Conservation (phyloP, 2,888 invertebrate species). For the Epinotia ramella region DNA sequence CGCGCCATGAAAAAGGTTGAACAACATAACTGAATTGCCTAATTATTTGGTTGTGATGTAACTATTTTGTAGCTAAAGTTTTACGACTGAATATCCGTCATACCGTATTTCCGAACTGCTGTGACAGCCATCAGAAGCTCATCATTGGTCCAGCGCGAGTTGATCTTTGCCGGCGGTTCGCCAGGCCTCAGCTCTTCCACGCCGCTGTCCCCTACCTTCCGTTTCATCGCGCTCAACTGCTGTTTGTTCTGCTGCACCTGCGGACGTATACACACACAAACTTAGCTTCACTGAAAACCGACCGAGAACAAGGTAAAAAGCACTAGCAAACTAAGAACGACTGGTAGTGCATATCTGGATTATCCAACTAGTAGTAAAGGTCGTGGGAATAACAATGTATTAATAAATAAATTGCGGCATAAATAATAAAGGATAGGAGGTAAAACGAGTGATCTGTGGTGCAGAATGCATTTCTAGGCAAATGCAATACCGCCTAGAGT, state of each 20-base stretch:
- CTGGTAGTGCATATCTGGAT: constrained; percentile 79
- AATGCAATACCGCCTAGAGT: constrained; percentile 52
- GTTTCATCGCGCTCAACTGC: constrained; percentile 93
- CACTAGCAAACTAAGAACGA: constrained; percentile 46
- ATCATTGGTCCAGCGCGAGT: constrained; percentile 96
- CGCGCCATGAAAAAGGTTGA: no score
- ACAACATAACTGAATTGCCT: no score
- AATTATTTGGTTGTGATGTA: no score
- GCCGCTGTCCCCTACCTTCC: constrained; percentile 87
- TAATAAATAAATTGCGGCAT: constrained; percentile 55
- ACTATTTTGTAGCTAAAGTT: neutral
- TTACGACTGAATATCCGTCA: neutral
- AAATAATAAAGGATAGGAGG: constrained; percentile 50
- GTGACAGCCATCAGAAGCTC: constrained; percentile 96
- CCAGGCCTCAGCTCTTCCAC: constrained; percentile 87
- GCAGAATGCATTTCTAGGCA: constrained; percentile 76
- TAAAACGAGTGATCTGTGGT: constrained; percentile 53
- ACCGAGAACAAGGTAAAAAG: constrained; percentile 28
- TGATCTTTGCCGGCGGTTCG: constrained; percentile 89
- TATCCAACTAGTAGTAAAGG: constrained; percentile 69
- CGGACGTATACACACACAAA: constrained; percentile 32
- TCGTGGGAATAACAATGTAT: constrained; percentile 46
- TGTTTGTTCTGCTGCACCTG: constrained; percentile 98
- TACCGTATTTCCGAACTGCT: constrained; percentile 93
- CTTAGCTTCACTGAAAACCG: constrained; percentile 35